A percentile compares a stretch with the other conserved stretches of the same genome.
Evolutionary conservation across 2,797 vertebrate genomes (phyloP).

Genomic region (Danio kyathit): DNA sequence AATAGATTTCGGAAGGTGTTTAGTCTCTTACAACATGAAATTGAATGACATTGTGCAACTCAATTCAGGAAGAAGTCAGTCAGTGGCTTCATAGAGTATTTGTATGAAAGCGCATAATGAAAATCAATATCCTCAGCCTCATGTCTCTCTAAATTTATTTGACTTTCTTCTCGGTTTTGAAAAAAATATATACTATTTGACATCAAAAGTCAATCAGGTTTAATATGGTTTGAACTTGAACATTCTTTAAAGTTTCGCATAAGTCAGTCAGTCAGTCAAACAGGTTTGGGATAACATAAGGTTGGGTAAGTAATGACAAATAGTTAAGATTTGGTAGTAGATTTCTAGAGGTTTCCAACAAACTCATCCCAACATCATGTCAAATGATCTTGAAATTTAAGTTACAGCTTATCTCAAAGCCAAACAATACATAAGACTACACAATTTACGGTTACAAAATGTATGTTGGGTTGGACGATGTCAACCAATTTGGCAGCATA

Average conservation of each 20-base stretch:
- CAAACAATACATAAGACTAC: background rate
- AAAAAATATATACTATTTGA: too few species aligned
- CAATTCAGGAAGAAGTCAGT: background rate
- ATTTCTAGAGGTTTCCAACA: background rate
- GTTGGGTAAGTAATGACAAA: background rate
- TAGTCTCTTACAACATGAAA: background rate
- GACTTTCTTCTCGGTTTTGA: background rate
- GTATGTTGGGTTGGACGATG: too few species aligned
- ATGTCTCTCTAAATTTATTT: background rate
- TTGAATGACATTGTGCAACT: background rate
- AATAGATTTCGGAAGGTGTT: conserved; percentile 6
- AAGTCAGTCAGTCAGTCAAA: too few species aligned
- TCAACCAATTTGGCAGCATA: too few species aligned
- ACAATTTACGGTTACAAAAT: too few species aligned
- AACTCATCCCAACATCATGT: background rate
- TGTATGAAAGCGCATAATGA: background rate
- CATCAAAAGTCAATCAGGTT: background rate
- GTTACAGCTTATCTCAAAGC: background rate
- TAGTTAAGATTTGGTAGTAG: too few species aligned
- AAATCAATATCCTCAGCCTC: background rate
- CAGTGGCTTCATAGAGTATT: background rate
- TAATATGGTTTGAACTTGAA: background rate
- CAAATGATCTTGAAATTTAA: background rate
- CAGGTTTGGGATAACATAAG: background rate
- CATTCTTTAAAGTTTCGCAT: background rate